Evolutionary conservation across 2,113 vertebrate species (phyloP).

Genomic region (Scomber japonicus): DNA sequence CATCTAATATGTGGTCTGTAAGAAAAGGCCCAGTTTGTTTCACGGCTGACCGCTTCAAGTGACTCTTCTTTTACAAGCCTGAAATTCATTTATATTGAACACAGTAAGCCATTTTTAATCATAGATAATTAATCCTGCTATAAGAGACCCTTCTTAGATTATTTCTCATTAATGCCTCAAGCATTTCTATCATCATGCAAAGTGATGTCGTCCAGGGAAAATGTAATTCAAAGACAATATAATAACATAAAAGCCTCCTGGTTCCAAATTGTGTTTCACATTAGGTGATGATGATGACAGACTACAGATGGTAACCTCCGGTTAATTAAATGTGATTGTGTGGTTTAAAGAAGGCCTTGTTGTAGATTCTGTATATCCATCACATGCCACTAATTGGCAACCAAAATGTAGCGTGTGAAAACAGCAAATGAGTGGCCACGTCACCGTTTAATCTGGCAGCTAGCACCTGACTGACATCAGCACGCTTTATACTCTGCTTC

Average conservation of each 20-base stretch:
- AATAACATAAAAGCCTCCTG: background rate
- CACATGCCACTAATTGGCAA: background rate
- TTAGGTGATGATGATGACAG: background rate
- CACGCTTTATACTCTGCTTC: background rate
- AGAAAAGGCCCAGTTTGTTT: background rate
- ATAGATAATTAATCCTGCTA: background rate
- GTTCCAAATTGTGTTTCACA: background rate
- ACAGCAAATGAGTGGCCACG: background rate
- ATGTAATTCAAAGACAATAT: background rate
- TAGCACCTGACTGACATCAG: background rate
- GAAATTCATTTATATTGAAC: background rate
- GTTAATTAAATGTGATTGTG: constrained; percentile 5
- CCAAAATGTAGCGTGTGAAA: background rate
- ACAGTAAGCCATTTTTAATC: background rate
- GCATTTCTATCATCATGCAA: background rate
- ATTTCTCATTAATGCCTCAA: background rate
- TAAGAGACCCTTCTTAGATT: background rate
- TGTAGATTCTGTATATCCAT: background rate
- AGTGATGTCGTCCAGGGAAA: background rate
- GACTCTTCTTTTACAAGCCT: background rate
- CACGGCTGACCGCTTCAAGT: background rate
- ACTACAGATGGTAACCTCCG: background rate
- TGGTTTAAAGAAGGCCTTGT: background rate
- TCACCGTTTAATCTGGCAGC: background rate
- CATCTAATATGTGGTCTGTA: background rate